phyloP scores from a whole-genome alignment of 2,797 vertebrate genomes.

The Buphagus erythrorhynchus region DNA sequence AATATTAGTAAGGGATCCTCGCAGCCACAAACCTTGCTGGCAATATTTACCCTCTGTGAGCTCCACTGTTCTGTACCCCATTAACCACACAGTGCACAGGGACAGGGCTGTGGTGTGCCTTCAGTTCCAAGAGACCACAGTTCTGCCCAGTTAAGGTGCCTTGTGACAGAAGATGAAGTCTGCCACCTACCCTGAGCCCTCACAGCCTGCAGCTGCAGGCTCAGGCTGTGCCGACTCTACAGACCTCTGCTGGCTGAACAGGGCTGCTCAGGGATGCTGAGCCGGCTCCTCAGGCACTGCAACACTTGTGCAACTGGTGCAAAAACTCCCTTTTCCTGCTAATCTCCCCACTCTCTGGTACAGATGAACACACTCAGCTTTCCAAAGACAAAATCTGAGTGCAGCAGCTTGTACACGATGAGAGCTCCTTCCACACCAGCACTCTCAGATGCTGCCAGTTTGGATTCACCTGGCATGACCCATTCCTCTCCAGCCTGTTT shows the following conservation, averaged over 20 bases:
- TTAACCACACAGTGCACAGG: background rate
- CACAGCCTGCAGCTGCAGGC: background rate
- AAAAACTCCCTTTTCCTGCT: background rate
- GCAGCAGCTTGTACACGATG: background rate
- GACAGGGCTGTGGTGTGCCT: background rate
- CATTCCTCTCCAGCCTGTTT: background rate
- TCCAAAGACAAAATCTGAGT: background rate
- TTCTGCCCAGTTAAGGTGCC: background rate
- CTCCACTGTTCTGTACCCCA: accelerated
- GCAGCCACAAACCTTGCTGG: background rate
- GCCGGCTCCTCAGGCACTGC: background rate
- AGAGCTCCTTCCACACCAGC: background rate
- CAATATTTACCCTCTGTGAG: background rate
- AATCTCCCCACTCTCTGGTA: background rate
- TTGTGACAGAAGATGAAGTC: background rate
- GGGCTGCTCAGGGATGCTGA: background rate
- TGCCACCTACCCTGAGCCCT: background rate
- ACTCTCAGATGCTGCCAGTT: background rate
- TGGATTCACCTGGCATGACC: background rate
- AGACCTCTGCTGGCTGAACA: background rate
- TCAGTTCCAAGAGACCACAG: background rate
- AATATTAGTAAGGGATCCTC: background rate
- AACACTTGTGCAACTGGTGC: background rate
- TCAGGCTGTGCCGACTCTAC: background rate
- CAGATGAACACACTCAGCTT: background rate